Percentiles rank a stretch among this genome's conserved stretches.
Conservation (phyloP, 2,113 vertebrate genomes). For the Syrmaticus mikado region DNA sequence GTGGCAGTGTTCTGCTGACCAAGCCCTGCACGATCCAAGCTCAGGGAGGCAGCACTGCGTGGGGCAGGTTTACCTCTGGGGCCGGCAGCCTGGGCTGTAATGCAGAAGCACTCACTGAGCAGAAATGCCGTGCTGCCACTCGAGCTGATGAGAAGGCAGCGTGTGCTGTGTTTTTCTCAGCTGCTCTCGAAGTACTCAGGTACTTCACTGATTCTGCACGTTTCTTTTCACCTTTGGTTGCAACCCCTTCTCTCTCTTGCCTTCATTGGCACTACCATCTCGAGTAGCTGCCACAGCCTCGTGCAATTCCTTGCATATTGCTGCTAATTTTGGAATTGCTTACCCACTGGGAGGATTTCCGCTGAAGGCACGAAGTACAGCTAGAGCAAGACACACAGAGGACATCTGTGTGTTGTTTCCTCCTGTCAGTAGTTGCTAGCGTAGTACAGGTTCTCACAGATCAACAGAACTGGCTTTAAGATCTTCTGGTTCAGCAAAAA, state of each 20-base stretch:
- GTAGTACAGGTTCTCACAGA: background rate
- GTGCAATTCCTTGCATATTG: background rate
- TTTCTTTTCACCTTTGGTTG: too few species aligned
- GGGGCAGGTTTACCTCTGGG: background rate
- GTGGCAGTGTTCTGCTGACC: background rate
- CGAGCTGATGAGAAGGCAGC: background rate
- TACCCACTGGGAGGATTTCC: background rate
- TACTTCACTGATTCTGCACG: background rate
- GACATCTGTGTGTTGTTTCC: background rate
- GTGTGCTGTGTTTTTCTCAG: fast-evolving
- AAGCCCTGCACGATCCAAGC: background rate
- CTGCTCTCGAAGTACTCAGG: background rate
- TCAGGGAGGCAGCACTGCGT: background rate
- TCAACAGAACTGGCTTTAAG: background rate
- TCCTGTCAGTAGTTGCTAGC: background rate
- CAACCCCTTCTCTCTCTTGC: too few species aligned
- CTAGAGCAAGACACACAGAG: background rate
- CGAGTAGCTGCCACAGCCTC: background rate
- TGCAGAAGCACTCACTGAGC: background rate
- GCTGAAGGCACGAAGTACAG: background rate
- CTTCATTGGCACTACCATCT: too few species aligned
- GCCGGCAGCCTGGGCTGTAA: background rate
- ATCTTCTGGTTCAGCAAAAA: background rate
- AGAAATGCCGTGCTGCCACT: background rate
- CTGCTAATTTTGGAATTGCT: background rate